Evolutionary conservation across 1,140 invertebrate genomes (phyloP), one percentile per base, ranked within the genome.

Genomic region (Drosophila kurseongensis): DNA sequence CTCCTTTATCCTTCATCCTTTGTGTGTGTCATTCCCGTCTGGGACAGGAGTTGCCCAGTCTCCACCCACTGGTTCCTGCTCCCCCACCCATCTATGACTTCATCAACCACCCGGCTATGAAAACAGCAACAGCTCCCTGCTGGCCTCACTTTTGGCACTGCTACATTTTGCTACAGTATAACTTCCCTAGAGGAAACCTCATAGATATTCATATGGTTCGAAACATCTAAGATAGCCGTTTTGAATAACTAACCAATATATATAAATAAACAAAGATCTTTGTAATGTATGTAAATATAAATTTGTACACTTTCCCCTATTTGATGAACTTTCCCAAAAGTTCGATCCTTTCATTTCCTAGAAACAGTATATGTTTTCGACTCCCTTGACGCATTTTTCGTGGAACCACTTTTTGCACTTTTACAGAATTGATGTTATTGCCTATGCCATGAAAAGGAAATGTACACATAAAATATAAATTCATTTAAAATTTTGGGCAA

Each of bases 61-160:
- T 32, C 42, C 42, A 38, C 50, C 35, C 66, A 35, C 50, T 38
- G 16, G 54, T 38, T 59, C 23, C 65, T 41, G 23, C 42, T 23
- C 51, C 50, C 32, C 42, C 65, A 32, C 65, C 63, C 48, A 44
- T 38, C 65, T 35, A 48, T 71, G 67, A 69, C 67, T 71, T 71
- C 66, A 71, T 71, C 67, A 71, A 71, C 67, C 67, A 71, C 65
- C 67, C 42, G 51, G 41, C 65, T 47, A 8, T 14, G 59, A 12
- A 57, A 27, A 18, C 51, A 54, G 58, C 58, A 61, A 27, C 23
- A 62, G 66, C 63, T 71, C 63, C 63, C 67, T 69, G 50, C 27
- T 71, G 67, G 65, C 35, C 45, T 41, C 13, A 35, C 65, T 71
- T 71, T 69, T 71, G 65, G 51, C 65, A 71, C 42, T 69, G 67